Evolutionary conservation across 1,140 invertebrate genomes (phyloP).

Genomic region (Psilanteris sp.): DNA sequence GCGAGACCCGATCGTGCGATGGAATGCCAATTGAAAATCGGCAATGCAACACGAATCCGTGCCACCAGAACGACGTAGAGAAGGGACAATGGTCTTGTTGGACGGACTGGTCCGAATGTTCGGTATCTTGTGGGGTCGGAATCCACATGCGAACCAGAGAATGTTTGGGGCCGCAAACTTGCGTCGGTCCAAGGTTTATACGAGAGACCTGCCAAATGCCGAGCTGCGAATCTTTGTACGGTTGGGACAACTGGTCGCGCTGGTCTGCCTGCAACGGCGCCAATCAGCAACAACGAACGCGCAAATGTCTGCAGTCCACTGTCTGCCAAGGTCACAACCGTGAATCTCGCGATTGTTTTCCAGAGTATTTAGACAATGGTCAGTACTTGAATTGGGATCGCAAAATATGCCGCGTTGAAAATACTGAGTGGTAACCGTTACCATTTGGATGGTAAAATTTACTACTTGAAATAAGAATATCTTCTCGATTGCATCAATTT

Average conservation of each 20-base stretch:
- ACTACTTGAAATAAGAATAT: too few relatives aligned
- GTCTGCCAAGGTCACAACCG: constrained; percentile 84
- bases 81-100: constrained; percentile 89
- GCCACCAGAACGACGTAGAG: constrained; percentile 68
- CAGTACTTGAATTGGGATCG: too few relatives aligned
- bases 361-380: constrained; percentile 80
- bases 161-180: constrained; percentile 82
- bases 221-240: constrained; percentile 80
- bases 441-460: too few relatives aligned
- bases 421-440: too few relatives aligned
- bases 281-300: constrained; percentile 83
- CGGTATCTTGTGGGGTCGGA: constrained; percentile 87
- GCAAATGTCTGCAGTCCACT: constrained; percentile 82
- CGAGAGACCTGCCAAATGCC: constrained; percentile 82
- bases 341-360: constrained; percentile 84
- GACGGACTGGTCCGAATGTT: constrained; percentile 90
- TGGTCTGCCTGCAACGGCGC: constrained; percentile 86
- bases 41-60: constrained; percentile 85
- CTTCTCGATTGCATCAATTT: too few relatives aligned
- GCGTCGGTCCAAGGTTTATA: constrained; percentile 73
- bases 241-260: constrained; percentile 84
- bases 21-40: constrained; percentile 84
- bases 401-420: too few relatives aligned
- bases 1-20: constrained; percentile 79
- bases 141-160: constrained; percentile 81